phyloP scores from a whole-genome alignment of 2,888 invertebrate species.

The Dorcus parallelipipedus region DNA sequence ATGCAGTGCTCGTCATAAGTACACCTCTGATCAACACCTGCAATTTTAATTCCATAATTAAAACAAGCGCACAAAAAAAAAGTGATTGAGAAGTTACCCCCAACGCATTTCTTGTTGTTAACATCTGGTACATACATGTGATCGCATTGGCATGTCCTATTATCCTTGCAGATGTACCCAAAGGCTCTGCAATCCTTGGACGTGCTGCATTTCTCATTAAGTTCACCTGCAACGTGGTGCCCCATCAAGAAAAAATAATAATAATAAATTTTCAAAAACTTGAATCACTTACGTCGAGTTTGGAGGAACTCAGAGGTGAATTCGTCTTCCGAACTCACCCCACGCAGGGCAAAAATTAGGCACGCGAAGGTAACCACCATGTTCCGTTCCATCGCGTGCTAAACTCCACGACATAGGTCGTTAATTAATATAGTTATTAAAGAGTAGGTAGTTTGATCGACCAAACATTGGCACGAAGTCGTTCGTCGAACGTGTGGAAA shows the following conservation, averaged over 20 bases:
- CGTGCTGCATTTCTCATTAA: constrained; percentile 31
- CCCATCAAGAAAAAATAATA: not conserved
- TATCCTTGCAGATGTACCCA: constrained; percentile 42
- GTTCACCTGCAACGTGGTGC: constrained; percentile 25
- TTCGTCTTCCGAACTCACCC: not conserved
- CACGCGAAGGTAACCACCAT: constrained; percentile 4
- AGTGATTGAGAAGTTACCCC: constrained; percentile 31
- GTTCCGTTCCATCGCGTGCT: not conserved
- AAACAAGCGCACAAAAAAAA: not conserved
- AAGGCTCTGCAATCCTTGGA: constrained; percentile 38
- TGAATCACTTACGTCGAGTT: constrained; percentile 8
- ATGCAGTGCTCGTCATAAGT: constrained; percentile 48
- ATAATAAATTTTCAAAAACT: not conserved
- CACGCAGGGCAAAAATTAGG: not conserved
- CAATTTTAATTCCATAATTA: constrained; percentile 12
- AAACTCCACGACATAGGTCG: too few relatives aligned
- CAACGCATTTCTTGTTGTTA: constrained; percentile 40
- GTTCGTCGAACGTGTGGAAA: too few relatives aligned
- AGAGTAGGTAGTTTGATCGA: too few relatives aligned
- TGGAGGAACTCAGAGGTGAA: constrained; percentile 8
- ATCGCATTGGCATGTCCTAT: constrained; percentile 43
- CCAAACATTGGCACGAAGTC: too few relatives aligned
- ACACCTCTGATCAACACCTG: constrained; percentile 44
- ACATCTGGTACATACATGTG: constrained; percentile 37
- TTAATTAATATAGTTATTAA: too few relatives aligned